A percentile compares a stretch with the other conserved stretches of the same genome.
Conservation (phyloP, 2,797 vertebrate species). For the Mionectes olivaceus region DNA sequence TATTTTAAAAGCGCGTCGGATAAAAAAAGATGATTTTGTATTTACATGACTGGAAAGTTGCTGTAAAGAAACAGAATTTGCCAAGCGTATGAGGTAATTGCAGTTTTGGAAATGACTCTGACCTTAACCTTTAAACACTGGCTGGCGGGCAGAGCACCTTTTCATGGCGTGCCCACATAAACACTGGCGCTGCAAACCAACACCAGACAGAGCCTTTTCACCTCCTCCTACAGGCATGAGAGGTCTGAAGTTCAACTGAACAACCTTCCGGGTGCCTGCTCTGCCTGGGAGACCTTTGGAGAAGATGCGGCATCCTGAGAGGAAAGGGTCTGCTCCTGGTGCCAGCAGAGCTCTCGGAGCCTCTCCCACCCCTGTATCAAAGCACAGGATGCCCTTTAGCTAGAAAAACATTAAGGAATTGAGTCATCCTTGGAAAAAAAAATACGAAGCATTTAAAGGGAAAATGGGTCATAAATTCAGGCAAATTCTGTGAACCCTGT, state of each 20-base stretch:
- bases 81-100: conserved; percentile 51
- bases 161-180: conserved; percentile 9
- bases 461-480: conserved; percentile 67
- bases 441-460: conserved; percentile 13
- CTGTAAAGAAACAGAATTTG: conserved; percentile 20
- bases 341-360: neutral
- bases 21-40: conserved; percentile 40
- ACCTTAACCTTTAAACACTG: conserved; percentile 43
- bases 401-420: conserved; percentile 48
- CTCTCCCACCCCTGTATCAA: neutral
- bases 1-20: neutral
- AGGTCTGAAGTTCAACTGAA: conserved; percentile 20
- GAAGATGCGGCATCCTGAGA: neutral
- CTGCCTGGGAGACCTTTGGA: neutral
- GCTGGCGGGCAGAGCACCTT: conserved; percentile 9
- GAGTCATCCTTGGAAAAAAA: conserved; percentile 46
- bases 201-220: neutral
- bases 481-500: conserved; percentile 13
- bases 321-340: neutral
- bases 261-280: neutral
- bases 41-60: conserved; percentile 49
- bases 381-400: conserved; percentile 67
- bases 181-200: neutral
- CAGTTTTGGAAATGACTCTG: conserved; percentile 38
- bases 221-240: neutral